These are phyloP conservation scores for Danio albolineatus DNA, from an alignment of 2,797 vertebrate genomes.

Conservation along the genomic window DNA sequence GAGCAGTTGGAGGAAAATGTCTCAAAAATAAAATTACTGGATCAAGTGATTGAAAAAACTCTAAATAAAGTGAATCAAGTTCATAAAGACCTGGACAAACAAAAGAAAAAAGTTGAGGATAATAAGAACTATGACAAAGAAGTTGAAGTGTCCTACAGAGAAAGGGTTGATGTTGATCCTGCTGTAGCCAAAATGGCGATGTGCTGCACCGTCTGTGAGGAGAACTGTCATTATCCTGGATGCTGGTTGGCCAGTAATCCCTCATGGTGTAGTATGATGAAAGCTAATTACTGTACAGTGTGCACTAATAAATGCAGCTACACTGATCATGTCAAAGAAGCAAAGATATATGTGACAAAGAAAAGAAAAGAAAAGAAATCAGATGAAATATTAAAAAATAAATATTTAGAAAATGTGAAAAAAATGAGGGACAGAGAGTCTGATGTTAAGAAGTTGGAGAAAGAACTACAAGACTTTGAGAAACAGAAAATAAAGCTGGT, in stretches of 20 bases:
- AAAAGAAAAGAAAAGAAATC: too few species aligned
- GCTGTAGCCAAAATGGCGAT: neutral
- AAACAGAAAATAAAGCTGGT: neutral
- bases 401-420: too few species aligned
- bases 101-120: accelerated
- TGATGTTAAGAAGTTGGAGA: neutral
- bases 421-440: too few species aligned
- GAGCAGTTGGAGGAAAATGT: too few species aligned
- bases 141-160: neutral
- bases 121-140: conserved; percentile 22
- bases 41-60: too few species aligned
- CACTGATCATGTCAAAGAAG: too few species aligned
- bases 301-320: too few species aligned
- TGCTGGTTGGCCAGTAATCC: neutral
- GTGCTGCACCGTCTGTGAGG: conserved; percentile 35
- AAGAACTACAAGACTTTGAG: neutral
- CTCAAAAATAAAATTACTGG: too few species aligned
- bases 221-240: conserved; percentile 51
- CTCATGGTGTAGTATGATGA: neutral
- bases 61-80: too few species aligned
- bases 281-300: neutral
- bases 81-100: neutral
- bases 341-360: too few species aligned
- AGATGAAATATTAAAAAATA: neutral
- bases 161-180: neutral